Evolutionary conservation across 1,140 invertebrate genomes (phyloP).

Genomic region (Gryon sp.): DNA sequence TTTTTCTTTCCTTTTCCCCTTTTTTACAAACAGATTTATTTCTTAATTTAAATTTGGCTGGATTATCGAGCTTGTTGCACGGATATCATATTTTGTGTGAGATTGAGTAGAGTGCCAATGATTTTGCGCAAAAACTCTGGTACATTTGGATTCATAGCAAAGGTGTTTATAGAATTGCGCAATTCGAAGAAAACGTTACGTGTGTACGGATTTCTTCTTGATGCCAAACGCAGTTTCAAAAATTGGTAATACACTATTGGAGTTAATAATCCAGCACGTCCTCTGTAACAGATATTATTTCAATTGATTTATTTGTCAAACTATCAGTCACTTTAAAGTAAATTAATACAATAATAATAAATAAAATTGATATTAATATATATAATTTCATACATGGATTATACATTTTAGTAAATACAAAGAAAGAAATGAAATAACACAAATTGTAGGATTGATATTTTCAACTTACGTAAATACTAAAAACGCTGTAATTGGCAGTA

Average conservation of each 20-base stretch:
- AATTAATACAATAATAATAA: neutral
- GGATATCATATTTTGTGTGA: slow-evolving; percentile 73
- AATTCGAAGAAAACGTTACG: slow-evolving; percentile 91
- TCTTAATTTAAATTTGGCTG: too few species aligned
- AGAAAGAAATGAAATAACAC: neutral
- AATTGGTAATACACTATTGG: slow-evolving; percentile 98
- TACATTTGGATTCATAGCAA: slow-evolving; percentile 67
- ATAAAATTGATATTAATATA: slow-evolving; percentile 21
- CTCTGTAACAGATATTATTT: slow-evolving; percentile 86
- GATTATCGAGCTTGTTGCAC: slow-evolving; percentile 63
- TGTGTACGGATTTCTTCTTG: slow-evolving; percentile 96
- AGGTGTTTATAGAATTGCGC: slow-evolving; percentile 63
- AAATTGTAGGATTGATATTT: neutral
- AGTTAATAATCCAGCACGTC: slow-evolving; percentile 90
- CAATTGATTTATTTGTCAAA: slow-evolving; percentile 25
- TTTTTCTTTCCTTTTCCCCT: too few species aligned
- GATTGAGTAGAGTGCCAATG: slow-evolving; percentile 67
- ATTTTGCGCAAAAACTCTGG: slow-evolving; percentile 70
- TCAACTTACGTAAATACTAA: slow-evolving; percentile 89
- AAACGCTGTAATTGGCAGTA: slow-evolving; percentile 92
- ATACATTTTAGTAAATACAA: neutral
- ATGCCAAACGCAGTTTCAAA: slow-evolving; percentile 91
- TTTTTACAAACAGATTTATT: too few species aligned
- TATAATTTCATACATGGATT: slow-evolving; percentile 10
- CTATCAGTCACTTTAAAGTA: neutral